Conservation (phyloP, 2,113 vertebrate genomes). For the Gracilinanus agilis region DNA sequence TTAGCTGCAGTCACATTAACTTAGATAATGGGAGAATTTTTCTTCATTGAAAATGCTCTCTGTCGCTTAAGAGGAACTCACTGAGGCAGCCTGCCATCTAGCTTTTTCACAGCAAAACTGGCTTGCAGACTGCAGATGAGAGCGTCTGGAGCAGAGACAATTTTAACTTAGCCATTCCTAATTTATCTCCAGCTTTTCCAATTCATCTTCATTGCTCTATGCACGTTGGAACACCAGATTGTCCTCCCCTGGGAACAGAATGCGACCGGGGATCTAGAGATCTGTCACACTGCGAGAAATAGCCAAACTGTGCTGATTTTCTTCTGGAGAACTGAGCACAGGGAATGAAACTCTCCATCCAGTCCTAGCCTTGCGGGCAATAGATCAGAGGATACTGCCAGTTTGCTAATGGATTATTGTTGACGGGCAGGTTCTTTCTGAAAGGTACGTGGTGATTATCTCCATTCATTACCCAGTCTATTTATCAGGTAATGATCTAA, state of each 20-base stretch:
- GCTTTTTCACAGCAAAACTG: conserved; percentile 91
- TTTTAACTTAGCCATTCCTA: conserved; percentile 90
- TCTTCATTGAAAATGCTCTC: conserved; percentile 89
- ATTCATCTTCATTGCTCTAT: conserved; percentile 86
- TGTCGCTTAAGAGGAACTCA: conserved; percentile 88
- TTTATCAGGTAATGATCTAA: conserved; percentile 86
- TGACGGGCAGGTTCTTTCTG: conserved; percentile 86
- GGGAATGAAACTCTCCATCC: conserved; percentile 89
- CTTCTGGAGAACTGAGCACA: conserved; percentile 88
- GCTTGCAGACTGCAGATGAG: conserved; percentile 90
- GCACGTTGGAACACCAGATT: conserved; percentile 86
- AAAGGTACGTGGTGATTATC: conserved; percentile 88
- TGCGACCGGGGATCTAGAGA: conserved; percentile 84
- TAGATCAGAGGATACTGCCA: conserved; percentile 89
- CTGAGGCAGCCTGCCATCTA: conserved; percentile 91
- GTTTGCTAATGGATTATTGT: conserved; percentile 89
- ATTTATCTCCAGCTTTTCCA: conserved; percentile 89
- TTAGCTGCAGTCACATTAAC: conserved; percentile 88
- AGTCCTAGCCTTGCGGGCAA: conserved; percentile 87
- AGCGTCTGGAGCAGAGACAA: conserved; percentile 88
- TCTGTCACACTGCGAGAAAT: conserved; percentile 87
- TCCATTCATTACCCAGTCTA: conserved; percentile 84
- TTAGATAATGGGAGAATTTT: conserved; percentile 89
- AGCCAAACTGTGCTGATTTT: conserved; percentile 89
- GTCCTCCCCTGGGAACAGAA: conserved; percentile 86